Evolutionary conservation across 2,113 vertebrate genomes (phyloP).

Genomic region (Dromaius novaehollandiae): DNA sequence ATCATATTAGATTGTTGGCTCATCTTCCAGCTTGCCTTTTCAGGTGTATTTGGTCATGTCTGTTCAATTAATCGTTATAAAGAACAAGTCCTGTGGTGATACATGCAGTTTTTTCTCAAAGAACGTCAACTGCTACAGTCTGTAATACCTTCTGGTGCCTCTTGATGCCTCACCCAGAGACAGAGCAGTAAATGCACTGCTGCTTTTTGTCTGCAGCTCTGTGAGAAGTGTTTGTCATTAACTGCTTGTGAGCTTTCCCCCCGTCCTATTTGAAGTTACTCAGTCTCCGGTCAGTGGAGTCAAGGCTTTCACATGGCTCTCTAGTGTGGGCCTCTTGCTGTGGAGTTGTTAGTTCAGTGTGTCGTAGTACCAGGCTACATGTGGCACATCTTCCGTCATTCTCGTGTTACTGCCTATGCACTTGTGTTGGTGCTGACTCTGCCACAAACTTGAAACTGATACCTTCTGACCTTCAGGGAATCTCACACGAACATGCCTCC

Average conservation of each 20-base stretch:
- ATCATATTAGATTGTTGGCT: neutral
- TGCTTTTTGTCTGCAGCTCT: neutral
- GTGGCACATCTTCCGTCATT: neutral
- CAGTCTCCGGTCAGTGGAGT: neutral
- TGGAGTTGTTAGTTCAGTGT: neutral
- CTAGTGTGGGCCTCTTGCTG: fast-evolving
- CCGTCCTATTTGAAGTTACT: neutral
- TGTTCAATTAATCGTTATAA: neutral
- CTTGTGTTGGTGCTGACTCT: neutral
- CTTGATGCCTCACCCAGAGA: neutral
- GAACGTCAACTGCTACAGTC: neutral
- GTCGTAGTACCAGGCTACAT: neutral
- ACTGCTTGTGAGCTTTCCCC: neutral
- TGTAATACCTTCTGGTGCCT: neutral
- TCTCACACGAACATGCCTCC: neutral
- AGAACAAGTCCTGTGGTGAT: neutral
- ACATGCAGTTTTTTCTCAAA: neutral
- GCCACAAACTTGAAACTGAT: neutral
- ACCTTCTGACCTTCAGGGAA: neutral
- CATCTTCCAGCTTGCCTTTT: constrained; percentile 2
- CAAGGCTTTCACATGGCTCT: neutral
- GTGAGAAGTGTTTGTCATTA: neutral
- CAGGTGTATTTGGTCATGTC: neutral
- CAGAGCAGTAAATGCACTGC: neutral
- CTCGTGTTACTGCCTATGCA: neutral